A percentile compares a stretch with the other conserved stretches of the same genome.
Conservation (phyloP, 2,888 invertebrate genomes). For the Drosophila nigricruria region DNA sequence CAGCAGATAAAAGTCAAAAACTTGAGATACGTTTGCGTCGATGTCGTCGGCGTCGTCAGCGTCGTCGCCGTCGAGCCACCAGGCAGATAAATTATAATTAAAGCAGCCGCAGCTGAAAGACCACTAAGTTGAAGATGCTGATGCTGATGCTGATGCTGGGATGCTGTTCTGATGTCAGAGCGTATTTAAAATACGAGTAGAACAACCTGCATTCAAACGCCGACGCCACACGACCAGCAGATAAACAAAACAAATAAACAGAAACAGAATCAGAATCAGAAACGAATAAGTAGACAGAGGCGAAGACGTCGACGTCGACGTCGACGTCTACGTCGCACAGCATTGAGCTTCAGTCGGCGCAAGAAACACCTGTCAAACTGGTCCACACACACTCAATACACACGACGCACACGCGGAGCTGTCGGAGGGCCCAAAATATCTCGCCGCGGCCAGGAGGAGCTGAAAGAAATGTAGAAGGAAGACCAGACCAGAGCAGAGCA, state of each 20-base stretch:
- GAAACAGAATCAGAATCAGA: constrained; percentile 59
- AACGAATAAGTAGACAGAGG: constrained; percentile 42
- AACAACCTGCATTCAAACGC: constrained; percentile 79
- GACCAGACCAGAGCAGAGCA: neutral
- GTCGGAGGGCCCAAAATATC: constrained; percentile 51
- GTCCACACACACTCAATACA: constrained; percentile 64
- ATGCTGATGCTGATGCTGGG: constrained; percentile 32
- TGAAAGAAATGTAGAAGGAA: constrained; percentile 8
- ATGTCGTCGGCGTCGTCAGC: constrained; percentile 30
- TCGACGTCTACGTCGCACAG: constrained; percentile 53
- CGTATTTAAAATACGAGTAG: constrained; percentile 83
- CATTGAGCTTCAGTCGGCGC: constrained; percentile 79
- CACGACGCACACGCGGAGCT: constrained; percentile 28
- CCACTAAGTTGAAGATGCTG: constrained; percentile 45
- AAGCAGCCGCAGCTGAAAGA: constrained; percentile 76
- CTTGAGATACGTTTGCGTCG: constrained; percentile 79
- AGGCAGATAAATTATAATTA: constrained; percentile 82
- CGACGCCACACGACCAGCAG: constrained; percentile 76
- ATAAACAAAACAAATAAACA: constrained; percentile 79
- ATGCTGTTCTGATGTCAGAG: constrained; percentile 78
- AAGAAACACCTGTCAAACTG: constrained; percentile 84
- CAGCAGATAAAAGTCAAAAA: constrained; percentile 83
- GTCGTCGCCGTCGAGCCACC: constrained; percentile 61
- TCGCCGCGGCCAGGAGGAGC: constrained; percentile 37
- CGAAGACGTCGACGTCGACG: constrained; percentile 28